Evolutionary conservation across 2,888 invertebrate species (phyloP), one percentile per base, ranked within the genome.

Genomic region (Lithophane ornitopus): DNA sequence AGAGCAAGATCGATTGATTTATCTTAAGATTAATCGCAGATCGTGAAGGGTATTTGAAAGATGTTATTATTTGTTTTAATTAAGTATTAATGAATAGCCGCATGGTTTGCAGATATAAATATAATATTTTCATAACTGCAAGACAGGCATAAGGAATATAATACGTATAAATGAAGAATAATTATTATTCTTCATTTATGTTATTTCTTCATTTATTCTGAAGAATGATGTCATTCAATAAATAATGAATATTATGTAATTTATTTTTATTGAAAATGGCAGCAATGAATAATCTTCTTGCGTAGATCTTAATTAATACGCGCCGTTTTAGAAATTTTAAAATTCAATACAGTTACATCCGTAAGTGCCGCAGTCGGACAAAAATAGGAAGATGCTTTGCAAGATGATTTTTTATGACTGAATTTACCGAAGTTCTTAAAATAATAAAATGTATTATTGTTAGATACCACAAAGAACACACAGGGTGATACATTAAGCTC

Each of bases 41-140:
- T 56, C 26, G 3, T 66, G 59, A 78, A 81, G 81, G 81, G 71
- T 78, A 69, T 71, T 72, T 81, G 46, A 81, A 83, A 68, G 84
- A 69, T 49, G 69, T 76, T 44, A 70, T 39, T 65, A 78, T 46
- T 59, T 71, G 44, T 62, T 80, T 54, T 61, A 61, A n/a, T 65
- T 22, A 28, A 28, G 26, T 28, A 46, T 2, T 34, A 34, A 34
- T 65, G 19, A 65, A 26, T 26, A 28, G 22, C 54, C 14, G 41
- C 46, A 41, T 61, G 19, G 81, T 67, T 54, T 12, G 39, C 39
- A 14, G 61, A 3, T 78, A 66, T 61, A 26, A 34, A 61, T 81
- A 74, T 0, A 74, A 54, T 62, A 54, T 28, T n/a, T 44, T 26
- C 26, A 28, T 74, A 39, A 65, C 34, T n/a, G 14, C 14, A 16